Evolutionary conservation across 2,888 invertebrate genomes (phyloP).

Genomic region (Operophtera brumata): DNA sequence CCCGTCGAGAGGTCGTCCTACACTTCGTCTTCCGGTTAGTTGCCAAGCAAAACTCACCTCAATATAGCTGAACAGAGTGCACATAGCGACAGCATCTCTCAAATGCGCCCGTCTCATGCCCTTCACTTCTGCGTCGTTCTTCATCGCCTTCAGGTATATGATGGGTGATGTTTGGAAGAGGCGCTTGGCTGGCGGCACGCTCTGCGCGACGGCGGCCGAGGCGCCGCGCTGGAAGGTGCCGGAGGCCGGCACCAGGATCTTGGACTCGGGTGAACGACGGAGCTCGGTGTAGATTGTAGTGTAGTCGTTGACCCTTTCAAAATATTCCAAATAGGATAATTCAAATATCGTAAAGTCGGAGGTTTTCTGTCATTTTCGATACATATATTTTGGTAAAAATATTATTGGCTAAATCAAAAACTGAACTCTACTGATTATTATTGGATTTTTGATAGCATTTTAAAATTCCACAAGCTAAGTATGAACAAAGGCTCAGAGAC

Average conservation of each 20-base stretch:
- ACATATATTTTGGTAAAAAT: too few relatives aligned
- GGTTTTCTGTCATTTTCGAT: too few relatives aligned
- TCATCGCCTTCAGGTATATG: constrained; percentile 91
- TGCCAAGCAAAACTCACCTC: constrained; percentile 37
- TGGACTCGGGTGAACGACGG: constrained; percentile 81
- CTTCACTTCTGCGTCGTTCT: constrained; percentile 88
- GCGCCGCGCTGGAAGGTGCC: constrained; percentile 87
- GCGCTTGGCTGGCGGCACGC: constrained; percentile 81
- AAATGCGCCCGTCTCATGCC: constrained; percentile 93
- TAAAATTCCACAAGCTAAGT: too few relatives aligned
- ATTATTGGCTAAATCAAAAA: too few relatives aligned
- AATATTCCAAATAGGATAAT: constrained; percentile 28
- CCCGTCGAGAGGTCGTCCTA: too few relatives aligned
- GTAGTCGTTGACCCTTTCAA: constrained; percentile 84
- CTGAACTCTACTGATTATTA: too few relatives aligned
- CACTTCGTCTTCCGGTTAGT: too few relatives aligned
- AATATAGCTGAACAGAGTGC: constrained; percentile 86
- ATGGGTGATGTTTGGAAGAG: constrained; percentile 88
- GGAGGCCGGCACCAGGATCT: constrained; percentile 84
- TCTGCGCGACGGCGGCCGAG: constrained; percentile 84
- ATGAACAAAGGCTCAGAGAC: constrained; percentile 55
- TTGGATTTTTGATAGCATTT: too few relatives aligned
- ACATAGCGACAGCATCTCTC: constrained; percentile 93
- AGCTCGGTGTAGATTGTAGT: constrained; percentile 85
- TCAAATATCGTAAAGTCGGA: background rate